A percentile compares a stretch with the other conserved stretches of the same genome.
These are phyloP conservation scores for Callospermophilus lateralis DNA, from an alignment of 2,113 vertebrate species.

Conservation along the genomic window DNA sequence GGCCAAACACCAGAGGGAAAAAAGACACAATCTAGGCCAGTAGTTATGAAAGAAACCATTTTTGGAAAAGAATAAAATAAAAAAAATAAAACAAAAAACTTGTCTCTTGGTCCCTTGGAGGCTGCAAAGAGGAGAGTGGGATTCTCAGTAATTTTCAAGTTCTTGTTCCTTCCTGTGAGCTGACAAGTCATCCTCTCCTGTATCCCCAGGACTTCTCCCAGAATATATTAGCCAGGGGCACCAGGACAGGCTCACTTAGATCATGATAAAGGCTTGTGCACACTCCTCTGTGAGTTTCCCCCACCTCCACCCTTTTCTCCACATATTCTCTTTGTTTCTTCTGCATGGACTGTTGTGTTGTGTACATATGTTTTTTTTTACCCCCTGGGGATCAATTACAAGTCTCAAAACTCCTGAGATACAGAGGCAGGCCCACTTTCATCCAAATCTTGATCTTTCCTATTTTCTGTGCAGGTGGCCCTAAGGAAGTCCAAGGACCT, in stretches of 20 bases:
- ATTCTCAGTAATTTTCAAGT: conserved; percentile 84
- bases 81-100: background rate
- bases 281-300: accelerated
- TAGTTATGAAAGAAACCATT: background rate
- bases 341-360: background rate
- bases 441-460: background rate
- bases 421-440: background rate
- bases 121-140: conserved; percentile 60
- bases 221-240: conserved; percentile 81
- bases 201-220: conserved; percentile 70
- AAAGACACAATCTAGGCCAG: conserved; percentile 45
- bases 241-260: background rate
- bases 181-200: conserved; percentile 77
- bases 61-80: background rate
- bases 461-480: background rate
- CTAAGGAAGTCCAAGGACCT: background rate
- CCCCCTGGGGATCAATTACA: background rate
- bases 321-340: background rate
- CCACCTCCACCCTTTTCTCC: background rate
- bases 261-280: accelerated
- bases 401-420: background rate
- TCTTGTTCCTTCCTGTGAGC: conserved; percentile 52
- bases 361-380: background rate
- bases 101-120: conserved; percentile 73
- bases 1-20: conserved; percentile 17